Conservation (phyloP, 2,797 vertebrate species). For the Microtus agrestis region DNA sequence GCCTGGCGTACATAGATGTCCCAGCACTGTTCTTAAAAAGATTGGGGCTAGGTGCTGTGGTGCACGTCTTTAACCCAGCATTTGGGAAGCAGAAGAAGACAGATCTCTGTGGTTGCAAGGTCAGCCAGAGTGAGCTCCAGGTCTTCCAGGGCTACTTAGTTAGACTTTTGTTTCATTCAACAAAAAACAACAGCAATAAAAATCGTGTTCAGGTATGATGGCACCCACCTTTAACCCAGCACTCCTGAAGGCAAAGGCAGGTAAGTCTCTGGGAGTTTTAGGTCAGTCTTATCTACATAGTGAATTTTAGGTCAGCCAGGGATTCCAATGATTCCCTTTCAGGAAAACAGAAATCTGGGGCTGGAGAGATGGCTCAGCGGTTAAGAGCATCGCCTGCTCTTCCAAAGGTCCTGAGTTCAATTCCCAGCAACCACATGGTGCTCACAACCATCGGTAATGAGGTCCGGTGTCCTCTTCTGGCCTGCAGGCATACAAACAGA, state of each 20-base stretch:
- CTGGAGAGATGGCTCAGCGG: too few relatives aligned
- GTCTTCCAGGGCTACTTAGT: background rate
- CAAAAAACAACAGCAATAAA: background rate
- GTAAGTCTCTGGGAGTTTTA: background rate
- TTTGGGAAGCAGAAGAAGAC: background rate
- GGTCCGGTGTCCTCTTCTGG: too few relatives aligned
- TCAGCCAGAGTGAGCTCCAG: background rate
- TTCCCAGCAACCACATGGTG: too few relatives aligned
- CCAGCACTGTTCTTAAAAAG: background rate
- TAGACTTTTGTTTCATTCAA: background rate
- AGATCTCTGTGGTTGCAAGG: background rate
- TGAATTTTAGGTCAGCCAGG: background rate
- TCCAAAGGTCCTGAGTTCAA: too few relatives aligned
- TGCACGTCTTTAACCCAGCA: background rate
- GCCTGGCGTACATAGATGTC: background rate
- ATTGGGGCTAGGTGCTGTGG: too few relatives aligned
- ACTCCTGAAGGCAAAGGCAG: background rate
- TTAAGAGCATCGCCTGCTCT: too few relatives aligned
- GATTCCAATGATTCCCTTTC: background rate
- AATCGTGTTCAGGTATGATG: background rate
- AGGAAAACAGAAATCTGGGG: background rate
- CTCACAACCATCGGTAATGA: too few relatives aligned
- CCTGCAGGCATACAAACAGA: too few relatives aligned
- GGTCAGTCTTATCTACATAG: background rate
- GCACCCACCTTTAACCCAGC: background rate